Evolutionary conservation across 2,888 invertebrate genomes (phyloP).

Genomic region (Lasius fuliginosus): DNA sequence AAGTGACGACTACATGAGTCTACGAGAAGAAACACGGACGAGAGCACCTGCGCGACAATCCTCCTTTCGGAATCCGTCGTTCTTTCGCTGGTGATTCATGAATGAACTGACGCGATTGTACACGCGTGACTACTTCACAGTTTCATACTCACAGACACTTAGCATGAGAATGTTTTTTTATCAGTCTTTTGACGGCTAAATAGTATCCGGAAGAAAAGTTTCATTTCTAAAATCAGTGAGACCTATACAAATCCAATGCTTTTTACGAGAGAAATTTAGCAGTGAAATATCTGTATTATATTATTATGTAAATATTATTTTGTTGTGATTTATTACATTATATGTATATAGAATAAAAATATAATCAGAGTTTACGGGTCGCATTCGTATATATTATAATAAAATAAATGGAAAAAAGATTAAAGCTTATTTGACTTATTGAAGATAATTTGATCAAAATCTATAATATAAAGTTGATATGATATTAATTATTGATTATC

Average conservation of each 20-base stretch:
- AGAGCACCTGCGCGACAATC: slow-evolving; percentile 30
- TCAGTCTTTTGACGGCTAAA: neutral
- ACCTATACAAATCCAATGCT: neutral
- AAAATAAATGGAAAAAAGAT: neutral
- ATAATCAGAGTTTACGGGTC: neutral
- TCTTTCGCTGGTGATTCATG: slow-evolving; percentile 30
- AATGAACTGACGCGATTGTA: slow-evolving; percentile 15
- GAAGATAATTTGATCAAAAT: neutral
- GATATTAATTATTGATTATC: neutral
- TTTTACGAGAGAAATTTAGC: neutral
- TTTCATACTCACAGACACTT: neutral
- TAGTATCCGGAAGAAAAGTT: neutral
- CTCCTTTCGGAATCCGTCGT: neutral
- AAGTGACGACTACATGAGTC: neutral
- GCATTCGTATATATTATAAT: neutral
- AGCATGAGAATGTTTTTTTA: neutral
- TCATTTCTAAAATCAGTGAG: neutral
- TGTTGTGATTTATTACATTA: neutral
- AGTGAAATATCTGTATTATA: neutral
- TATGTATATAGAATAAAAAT: neutral
- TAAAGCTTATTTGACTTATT: neutral
- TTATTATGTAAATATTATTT: neutral
- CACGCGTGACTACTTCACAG: neutral
- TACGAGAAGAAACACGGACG: neutral
- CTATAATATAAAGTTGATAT: neutral